These are phyloP conservation scores for Rhagonycha fulva DNA, from an alignment of 2,888 invertebrate species.

Conservation along the genomic window DNA sequence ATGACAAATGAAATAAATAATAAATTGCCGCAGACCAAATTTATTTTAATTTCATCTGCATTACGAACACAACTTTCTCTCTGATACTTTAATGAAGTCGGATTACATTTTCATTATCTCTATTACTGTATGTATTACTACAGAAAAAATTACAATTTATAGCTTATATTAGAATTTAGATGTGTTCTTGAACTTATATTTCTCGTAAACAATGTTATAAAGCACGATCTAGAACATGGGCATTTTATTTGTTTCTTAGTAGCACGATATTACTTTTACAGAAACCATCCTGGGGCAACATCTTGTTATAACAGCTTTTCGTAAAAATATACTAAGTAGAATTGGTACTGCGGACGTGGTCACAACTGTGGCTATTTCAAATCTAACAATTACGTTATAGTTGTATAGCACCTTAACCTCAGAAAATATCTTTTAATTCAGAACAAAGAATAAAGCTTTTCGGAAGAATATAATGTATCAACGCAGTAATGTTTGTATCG, in stretches of 20 bases:
- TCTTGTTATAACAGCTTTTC: slow-evolving; percentile 41
- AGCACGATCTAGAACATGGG: slow-evolving; percentile 31
- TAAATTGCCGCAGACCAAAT: background rate
- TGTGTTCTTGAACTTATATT: slow-evolving; percentile 13
- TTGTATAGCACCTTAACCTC: slow-evolving; percentile 25
- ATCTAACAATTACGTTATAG: slow-evolving; percentile 31
- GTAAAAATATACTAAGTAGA: slow-evolving; percentile 44
- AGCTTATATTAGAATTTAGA: background rate
- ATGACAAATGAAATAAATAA: slow-evolving; percentile 1
- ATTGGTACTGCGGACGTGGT: slow-evolving; percentile 38
- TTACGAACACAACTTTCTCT: background rate
- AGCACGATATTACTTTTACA: slow-evolving; percentile 42
- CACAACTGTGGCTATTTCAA: slow-evolving; percentile 38
- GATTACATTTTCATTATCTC: background rate
- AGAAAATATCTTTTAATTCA: slow-evolving; percentile 21
- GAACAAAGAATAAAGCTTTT: background rate
- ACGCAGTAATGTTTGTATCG: background rate
- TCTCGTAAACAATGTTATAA: slow-evolving; percentile 11
- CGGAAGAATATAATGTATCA: slow-evolving; percentile 6
- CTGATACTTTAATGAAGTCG: background rate
- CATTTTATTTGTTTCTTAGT: slow-evolving; percentile 43
- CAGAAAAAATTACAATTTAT: background rate
- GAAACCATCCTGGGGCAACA: slow-evolving; percentile 38
- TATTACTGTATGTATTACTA: background rate
- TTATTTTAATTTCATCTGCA: background rate